Percentiles rank a stretch among this genome's conserved stretches.
These are phyloP conservation scores for Bostrychus sinensis DNA, from an alignment of 2,113 vertebrate species.

Conservation along the genomic window DNA sequence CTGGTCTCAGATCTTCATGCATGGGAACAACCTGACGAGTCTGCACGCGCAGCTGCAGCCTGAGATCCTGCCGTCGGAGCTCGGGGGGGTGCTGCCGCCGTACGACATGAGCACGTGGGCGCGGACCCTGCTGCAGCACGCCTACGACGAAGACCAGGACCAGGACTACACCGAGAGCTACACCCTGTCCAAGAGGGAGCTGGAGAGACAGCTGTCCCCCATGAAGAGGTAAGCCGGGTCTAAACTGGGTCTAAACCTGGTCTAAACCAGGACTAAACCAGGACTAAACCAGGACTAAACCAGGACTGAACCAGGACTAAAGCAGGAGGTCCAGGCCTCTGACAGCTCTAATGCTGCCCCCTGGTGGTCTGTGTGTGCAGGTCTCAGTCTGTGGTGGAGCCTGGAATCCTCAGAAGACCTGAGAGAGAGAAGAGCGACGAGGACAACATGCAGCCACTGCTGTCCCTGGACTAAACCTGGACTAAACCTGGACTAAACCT, in stretches of 20 bases:
- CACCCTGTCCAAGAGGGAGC: constrained; percentile 88
- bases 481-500: constrained; percentile 2
- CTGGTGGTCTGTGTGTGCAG: constrained; percentile 68
- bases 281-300: no score
- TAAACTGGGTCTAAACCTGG: no score
- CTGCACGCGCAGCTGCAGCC: constrained; percentile 96
- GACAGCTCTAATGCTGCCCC: no score
- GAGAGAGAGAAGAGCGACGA: constrained; percentile 95
- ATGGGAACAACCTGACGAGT: constrained; percentile 98
- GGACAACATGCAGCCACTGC: constrained; percentile 97
- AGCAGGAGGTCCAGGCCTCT: background rate
- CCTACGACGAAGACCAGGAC: constrained; percentile 96
- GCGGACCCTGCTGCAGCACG: constrained; percentile 95
- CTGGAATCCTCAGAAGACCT: constrained; percentile 91
- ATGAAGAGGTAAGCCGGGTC: constrained; percentile 89
- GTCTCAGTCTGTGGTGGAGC: constrained; percentile 97
- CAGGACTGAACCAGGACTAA: no score
- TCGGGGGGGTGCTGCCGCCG: constrained; percentile 97
- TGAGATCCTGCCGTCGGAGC: constrained; percentile 96
- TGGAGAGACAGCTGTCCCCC: constrained; percentile 92
- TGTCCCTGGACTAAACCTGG: constrained; percentile 90
- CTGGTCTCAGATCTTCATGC: constrained; percentile 98
- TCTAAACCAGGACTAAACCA: no score
- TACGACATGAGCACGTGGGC: constrained; percentile 99
- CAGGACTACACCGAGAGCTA: constrained; percentile 90